phyloP scores from a whole-genome alignment of 1,140 invertebrate genomes.

The Pseudomyrmex concolor region DNA sequence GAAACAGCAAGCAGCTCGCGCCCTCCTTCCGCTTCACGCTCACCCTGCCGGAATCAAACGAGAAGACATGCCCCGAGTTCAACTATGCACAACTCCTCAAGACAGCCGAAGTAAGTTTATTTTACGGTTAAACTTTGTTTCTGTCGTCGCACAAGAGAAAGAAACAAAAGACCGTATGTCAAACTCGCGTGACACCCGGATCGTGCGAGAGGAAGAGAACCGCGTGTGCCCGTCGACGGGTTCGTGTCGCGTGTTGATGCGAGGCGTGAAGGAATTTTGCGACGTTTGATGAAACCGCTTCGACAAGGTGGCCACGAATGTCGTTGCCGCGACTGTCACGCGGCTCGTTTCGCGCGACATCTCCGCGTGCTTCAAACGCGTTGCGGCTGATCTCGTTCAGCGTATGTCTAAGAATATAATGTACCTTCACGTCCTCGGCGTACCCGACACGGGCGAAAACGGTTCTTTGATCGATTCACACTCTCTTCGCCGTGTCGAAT shows the following conservation, averaged over 20 bases:
- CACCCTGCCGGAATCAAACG: constrained; percentile 87
- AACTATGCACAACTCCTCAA: constrained; percentile 88
- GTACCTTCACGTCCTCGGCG: neutral
- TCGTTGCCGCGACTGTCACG: constrained; percentile 40
- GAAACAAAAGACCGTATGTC: constrained; percentile 31
- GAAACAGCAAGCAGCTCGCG: constrained; percentile 83
- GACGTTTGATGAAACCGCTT: neutral
- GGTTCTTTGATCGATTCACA: constrained; percentile 42
- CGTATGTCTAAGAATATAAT: neutral
- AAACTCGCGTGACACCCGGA: neutral
- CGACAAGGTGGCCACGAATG: neutral
- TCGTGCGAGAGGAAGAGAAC: neutral
- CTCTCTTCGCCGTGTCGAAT: neutral
- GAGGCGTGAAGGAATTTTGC: neutral
- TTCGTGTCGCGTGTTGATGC: neutral
- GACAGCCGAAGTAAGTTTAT: constrained; percentile 86
- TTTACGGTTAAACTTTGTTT: neutral
- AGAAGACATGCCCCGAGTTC: constrained; percentile 88
- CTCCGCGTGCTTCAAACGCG: neutral
- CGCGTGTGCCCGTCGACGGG: neutral
- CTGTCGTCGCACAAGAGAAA: neutral
- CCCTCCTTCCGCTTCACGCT: constrained; percentile 87
- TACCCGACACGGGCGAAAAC: neutral
- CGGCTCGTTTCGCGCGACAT: constrained; percentile 9
- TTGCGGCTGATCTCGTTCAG: neutral